A percentile compares a stretch with the other conserved stretches of the same genome.
Conservation (phyloP, 2,888 invertebrate species). For the Noctua comes region DNA sequence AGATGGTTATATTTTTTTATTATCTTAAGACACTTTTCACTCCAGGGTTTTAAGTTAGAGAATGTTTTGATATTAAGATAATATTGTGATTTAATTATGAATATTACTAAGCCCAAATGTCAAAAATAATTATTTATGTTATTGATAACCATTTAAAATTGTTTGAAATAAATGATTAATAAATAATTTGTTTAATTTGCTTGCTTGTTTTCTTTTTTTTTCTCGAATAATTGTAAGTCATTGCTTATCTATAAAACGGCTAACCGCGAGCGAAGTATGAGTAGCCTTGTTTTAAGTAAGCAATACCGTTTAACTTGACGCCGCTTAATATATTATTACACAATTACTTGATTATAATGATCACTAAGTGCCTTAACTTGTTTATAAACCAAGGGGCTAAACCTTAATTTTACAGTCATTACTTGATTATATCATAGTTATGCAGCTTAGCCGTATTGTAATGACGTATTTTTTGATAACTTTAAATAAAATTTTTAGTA, state of each 20-base stretch:
- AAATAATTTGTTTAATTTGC: slow-evolving; percentile 16
- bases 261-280: slow-evolving; percentile 21
- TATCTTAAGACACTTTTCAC: too few relatives aligned
- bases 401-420: slow-evolving; percentile 21
- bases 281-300: slow-evolving; percentile 21
- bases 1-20: too few relatives aligned
- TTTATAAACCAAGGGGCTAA: slow-evolving; percentile 21
- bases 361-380: slow-evolving; percentile 21
- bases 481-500: slow-evolving; percentile 15
- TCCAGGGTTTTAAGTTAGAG: too few relatives aligned
- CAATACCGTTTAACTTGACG: slow-evolving; percentile 21
- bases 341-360: slow-evolving; percentile 21
- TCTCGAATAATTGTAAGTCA: slow-evolving; percentile 21
- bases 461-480: background rate
- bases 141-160: too few relatives aligned
- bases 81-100: too few relatives aligned
- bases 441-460: slow-evolving; percentile 9
- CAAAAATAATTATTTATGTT: too few relatives aligned
- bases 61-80: too few relatives aligned
- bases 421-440: slow-evolving; percentile 21
- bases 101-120: too few relatives aligned
- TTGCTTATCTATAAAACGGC: slow-evolving; percentile 21
- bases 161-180: too few relatives aligned
- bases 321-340: slow-evolving; percentile 20
- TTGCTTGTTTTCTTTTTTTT: slow-evolving; percentile 21